phyloP scores from a whole-genome alignment of 2,797 vertebrate species.

The Leptoclinus maculatus region DNA sequence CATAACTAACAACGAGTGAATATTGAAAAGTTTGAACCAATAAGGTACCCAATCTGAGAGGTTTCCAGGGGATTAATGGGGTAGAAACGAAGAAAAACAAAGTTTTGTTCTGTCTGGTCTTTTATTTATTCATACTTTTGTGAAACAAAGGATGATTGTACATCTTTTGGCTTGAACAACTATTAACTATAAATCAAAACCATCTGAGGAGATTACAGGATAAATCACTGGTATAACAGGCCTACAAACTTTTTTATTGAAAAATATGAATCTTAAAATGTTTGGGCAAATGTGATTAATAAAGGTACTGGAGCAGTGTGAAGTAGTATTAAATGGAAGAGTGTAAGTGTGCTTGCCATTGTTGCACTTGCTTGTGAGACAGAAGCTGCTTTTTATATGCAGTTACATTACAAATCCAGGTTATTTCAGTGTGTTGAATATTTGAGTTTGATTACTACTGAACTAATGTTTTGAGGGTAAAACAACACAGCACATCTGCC shows the following conservation, averaged over 20 bases:
- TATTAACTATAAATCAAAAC: neutral
- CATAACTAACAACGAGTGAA: neutral
- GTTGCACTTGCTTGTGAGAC: neutral
- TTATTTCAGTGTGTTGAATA: neutral
- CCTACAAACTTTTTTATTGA: neutral
- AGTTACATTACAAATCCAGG: conserved; percentile 1
- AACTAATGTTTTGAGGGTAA: conserved; percentile 36
- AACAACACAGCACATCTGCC: conserved; percentile 8
- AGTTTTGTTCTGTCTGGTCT: neutral
- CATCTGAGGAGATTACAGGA: neutral
- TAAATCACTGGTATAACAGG: neutral
- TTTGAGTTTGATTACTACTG: conserved; percentile 39
- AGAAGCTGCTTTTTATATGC: neutral
- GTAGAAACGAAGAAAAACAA: neutral
- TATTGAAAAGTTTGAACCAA: neutral
- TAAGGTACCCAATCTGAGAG: neutral
- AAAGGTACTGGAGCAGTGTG: neutral
- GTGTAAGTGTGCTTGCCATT: neutral
- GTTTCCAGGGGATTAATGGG: neutral
- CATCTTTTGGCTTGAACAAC: neutral
- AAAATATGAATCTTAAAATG: neutral
- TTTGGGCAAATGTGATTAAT: neutral
- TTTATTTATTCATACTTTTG: neutral
- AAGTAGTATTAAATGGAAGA: neutral
- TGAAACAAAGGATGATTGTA: neutral